Conservation (phyloP, 2,888 invertebrate genomes). For the Amphipyra berbera region DNA sequence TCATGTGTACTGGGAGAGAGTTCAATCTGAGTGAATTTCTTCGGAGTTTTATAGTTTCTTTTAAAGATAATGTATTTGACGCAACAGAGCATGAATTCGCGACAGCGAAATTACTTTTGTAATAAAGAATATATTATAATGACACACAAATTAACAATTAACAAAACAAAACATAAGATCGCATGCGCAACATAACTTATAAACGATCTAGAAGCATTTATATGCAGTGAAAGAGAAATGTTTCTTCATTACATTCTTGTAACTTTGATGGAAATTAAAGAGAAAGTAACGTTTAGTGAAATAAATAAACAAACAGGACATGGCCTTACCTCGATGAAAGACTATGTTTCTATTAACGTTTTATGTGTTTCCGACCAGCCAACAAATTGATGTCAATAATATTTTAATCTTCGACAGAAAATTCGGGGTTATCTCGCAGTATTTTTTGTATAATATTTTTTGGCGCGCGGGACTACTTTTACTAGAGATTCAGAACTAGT, state of each 20-base stretch:
- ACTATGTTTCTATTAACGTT: too few species aligned
- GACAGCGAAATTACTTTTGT: conserved; percentile 22
- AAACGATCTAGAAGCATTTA: conserved; percentile 14
- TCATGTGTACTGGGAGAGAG: conserved; percentile 34
- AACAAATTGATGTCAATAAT: conserved; percentile 26
- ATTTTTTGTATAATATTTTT: conserved; percentile 22
- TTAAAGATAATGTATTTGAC: conserved; percentile 15
- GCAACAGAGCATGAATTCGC: conserved; percentile 51
- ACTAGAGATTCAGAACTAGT: conserved; percentile 35
- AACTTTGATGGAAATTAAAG: conserved; percentile 42
- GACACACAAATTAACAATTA: conserved; percentile 19
- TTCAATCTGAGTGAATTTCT: conserved; percentile 19
- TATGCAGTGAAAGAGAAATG: conserved; percentile 27
- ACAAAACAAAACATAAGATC: conserved; percentile 12
- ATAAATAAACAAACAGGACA: conserved; percentile 47
- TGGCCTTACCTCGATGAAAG: background rate
- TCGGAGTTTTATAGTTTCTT: conserved; percentile 32
- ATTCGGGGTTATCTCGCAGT: conserved; percentile 11
- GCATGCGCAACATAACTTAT: conserved; percentile 14
- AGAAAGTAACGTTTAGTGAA: conserved; percentile 46
- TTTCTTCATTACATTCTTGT: conserved; percentile 25
- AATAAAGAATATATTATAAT: conserved; percentile 39
- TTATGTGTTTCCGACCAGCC: conserved; percentile 5
- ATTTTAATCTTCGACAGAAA: conserved; percentile 12
- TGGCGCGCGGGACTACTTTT: conserved; percentile 38